Base-by-base conservation (phyloP, 2,888 invertebrate species). In the Erebia aethiops region DNA sequence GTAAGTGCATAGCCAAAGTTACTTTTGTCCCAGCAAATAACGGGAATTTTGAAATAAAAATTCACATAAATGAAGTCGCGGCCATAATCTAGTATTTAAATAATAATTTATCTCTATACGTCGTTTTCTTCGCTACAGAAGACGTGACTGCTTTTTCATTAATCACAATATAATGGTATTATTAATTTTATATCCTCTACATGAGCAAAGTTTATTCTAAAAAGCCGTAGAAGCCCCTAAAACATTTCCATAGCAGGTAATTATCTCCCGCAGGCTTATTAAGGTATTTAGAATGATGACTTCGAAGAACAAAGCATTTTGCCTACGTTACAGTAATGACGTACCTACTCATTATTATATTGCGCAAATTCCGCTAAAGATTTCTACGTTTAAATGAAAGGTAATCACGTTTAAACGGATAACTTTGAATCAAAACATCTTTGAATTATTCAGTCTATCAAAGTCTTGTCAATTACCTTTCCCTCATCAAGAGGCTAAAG, bases 251-350 rank as follows among this genome's bases (percentile, higher is more conserved):
- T 49, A 61, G 35, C 35, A 35, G 35, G 35, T 43, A 41, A 60
- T 43, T 46, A 49, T 49, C 49, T 49, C 49, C 62, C 49, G 46
- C 14, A 61, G 62, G 49, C 62, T 49, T 62, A 62, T 62, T 62
- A 62, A 21, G 46, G 21, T 62, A 62, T 18, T 46, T 62, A 46
- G 43, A 46, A 49, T 62, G 46, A 62, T 62, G 21, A 49, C 62
- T 62, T 21, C 62, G 13, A 14, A 43, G 62, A 62, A 62, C 62
- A 62, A 62, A 62, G 62, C 46, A 14, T 62, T 49, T 49, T 14
- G 21, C 21, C 13, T 62, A 62, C 62, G 62, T 62, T 49, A 62
- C 62, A 21, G 46, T 62, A 62, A 62, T 62, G 46, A 49, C 21
- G 18, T 49, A 49, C 14, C 46, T 49, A 49, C 14, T 21, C 49